Evolutionary conservation across 2,888 invertebrate genomes (phyloP).

Genomic region (Heliconius cydno): DNA sequence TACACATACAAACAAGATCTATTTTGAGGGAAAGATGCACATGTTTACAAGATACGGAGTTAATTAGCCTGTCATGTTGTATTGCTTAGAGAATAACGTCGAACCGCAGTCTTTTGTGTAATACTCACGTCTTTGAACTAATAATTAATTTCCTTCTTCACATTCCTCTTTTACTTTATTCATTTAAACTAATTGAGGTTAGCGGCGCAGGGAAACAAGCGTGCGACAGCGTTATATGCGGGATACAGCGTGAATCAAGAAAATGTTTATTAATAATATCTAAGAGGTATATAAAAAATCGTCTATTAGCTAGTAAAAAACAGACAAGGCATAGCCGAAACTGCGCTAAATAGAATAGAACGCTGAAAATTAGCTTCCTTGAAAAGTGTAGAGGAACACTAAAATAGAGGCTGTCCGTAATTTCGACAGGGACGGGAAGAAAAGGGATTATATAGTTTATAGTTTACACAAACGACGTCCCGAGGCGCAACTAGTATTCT

Average conservation of each 20-base stretch:
- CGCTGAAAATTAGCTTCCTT: background rate
- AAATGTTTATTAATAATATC: background rate
- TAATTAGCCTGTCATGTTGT: constrained; percentile 39
- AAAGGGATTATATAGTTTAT: background rate
- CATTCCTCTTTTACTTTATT: background rate
- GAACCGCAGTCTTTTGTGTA: constrained; percentile 14
- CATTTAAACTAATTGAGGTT: background rate
- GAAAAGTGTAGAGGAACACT: background rate
- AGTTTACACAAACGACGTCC: background rate
- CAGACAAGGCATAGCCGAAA: background rate
- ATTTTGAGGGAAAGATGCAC: constrained; percentile 35
- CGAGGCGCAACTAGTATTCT: no score
- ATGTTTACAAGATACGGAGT: constrained; percentile 29
- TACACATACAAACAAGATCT: constrained; percentile 21
- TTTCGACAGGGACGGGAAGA: background rate
- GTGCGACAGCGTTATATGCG: no score
- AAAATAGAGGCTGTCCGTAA: background rate
- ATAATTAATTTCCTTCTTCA: background rate
- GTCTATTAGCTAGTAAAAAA: background rate
- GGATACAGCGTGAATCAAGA: no score
- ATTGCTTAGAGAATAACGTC: constrained; percentile 10
- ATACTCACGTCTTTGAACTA: constrained; percentile 12
- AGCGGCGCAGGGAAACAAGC: no score
- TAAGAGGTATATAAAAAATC: background rate
- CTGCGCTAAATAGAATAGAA: background rate